phyloP scores from a whole-genome alignment of 1,140 invertebrate species.

The Brachionus sp. region DNA sequence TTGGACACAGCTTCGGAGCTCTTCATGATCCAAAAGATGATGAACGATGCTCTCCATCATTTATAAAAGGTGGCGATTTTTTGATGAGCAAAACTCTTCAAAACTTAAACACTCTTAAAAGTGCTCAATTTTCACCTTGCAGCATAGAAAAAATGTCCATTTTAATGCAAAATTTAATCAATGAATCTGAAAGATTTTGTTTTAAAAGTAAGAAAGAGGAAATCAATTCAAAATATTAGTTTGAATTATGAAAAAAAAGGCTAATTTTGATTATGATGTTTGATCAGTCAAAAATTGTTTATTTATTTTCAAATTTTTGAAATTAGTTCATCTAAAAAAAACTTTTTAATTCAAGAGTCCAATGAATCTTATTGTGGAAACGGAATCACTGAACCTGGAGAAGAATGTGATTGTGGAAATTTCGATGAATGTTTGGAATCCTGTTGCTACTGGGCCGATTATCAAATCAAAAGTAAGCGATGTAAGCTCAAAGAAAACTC shows the following conservation, averaged over 20 bases:
- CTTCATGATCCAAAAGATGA: slow-evolving; percentile 69
- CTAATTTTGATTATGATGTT: too few species aligned
- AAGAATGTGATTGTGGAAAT: slow-evolving; percentile 98
- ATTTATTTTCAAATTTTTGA: too few species aligned
- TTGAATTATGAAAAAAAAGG: too few species aligned
- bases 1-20: slow-evolving; percentile 98
- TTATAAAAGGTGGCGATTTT: slow-evolving; percentile 49
- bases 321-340: too few species aligned
- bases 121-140: slow-evolving; percentile 87
- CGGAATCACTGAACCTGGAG: slow-evolving; percentile 92
- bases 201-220: slow-evolving; percentile 60
- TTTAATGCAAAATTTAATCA: slow-evolving; percentile 64
- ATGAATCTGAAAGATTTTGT: slow-evolving; percentile 7
- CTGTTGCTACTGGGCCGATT: slow-evolving; percentile 55
- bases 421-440: slow-evolving; percentile 75
- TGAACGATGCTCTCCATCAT: neutral
- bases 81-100: slow-evolving; percentile 90
- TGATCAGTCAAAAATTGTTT: too few species aligned
- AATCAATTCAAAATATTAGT: too few species aligned
- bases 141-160: slow-evolving; percentile 62
- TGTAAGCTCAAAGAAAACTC: slow-evolving; percentile 59
- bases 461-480: slow-evolving; percentile 56
- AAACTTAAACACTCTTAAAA: slow-evolving; percentile 84
- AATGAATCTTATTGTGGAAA: slow-evolving; percentile 96
- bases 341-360: neutral